These are phyloP conservation scores for Trissolcus japonicus DNA, from an alignment of 2,888 invertebrate species.

Conservation along the genomic window DNA sequence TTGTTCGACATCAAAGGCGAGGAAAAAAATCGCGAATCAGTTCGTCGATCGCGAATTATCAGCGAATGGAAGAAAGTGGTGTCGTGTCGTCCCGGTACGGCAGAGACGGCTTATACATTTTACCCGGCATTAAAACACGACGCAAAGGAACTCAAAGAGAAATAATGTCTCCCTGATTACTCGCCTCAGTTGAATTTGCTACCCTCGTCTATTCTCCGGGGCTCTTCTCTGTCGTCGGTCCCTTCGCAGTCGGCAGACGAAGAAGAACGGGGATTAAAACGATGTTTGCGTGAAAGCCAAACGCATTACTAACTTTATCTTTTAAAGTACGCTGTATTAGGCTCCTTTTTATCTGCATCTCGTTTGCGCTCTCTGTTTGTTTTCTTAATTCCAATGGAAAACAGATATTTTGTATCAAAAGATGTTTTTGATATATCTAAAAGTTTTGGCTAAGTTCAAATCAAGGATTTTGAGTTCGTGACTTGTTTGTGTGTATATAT, in stretches of 20 bases:
- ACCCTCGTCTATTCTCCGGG: conserved; percentile 56
- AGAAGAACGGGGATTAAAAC: conserved; percentile 73
- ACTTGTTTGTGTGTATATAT: no score
- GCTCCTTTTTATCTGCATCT: conserved; percentile 72
- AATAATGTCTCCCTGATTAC: conserved; percentile 77
- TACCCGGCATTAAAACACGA: conserved; percentile 73
- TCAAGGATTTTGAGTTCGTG: no score
- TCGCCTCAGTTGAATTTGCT: conserved; percentile 73
- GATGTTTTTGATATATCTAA: no score
- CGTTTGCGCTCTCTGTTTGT: conserved; percentile 61
- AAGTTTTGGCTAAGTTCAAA: no score
- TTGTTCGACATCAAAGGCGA: background rate
- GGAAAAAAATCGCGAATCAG: conserved; percentile 52
- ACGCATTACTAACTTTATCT: conserved; percentile 76
- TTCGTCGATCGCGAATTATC: conserved; percentile 65
- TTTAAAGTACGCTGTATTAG: conserved; percentile 73
- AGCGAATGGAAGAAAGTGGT: conserved; percentile 58
- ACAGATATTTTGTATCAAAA: conserved; percentile 21
- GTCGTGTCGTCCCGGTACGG: conserved; percentile 54
- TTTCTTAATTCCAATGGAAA: conserved; percentile 64
- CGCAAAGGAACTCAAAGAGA: conserved; percentile 72
- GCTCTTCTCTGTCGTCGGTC: conserved; percentile 43
- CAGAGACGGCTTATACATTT: conserved; percentile 70
- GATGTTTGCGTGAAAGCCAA: conserved; percentile 76
- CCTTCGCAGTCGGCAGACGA: conserved; percentile 59